Conservation (phyloP, 2,888 invertebrate species). For the Cerastis rubricosa region DNA sequence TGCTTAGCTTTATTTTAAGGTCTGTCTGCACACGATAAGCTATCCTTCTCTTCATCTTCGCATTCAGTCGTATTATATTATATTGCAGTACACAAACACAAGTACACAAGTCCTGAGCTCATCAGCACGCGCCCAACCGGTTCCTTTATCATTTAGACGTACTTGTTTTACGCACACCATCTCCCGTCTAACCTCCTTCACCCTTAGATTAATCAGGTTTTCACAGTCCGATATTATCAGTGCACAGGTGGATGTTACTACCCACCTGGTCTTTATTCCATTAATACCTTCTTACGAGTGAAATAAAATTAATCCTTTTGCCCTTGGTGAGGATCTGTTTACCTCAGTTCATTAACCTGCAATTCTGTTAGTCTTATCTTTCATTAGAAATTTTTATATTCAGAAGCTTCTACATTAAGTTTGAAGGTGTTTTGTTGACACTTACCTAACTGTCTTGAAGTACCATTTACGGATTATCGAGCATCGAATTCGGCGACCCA, state of each 20-base stretch:
- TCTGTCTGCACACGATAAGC: slow-evolving; percentile 7
- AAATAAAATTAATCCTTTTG: background rate
- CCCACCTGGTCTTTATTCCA: slow-evolving; percentile 16
- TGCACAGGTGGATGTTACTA: slow-evolving; percentile 24
- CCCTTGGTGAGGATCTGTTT: background rate
- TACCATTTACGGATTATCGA: slow-evolving; percentile 76
- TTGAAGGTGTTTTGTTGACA: slow-evolving; percentile 57
- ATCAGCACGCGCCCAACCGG: slow-evolving; percentile 62
- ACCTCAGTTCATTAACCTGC: slow-evolving; percentile 34
- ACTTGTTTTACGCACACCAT: slow-evolving; percentile 47
- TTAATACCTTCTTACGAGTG: background rate
- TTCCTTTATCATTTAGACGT: slow-evolving; percentile 53
- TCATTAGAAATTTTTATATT: slow-evolving; percentile 31
- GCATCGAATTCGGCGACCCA: slow-evolving; percentile 77
- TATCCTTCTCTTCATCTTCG: slow-evolving; percentile 21
- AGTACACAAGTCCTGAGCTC: slow-evolving; percentile 45
- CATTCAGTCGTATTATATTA: slow-evolving; percentile 34
- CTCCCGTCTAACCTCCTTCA: slow-evolving; percentile 47
- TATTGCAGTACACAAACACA: slow-evolving; percentile 39
- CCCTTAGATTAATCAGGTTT: slow-evolving; percentile 55
- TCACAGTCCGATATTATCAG: slow-evolving; percentile 35
- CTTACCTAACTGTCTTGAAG: slow-evolving; percentile 66
- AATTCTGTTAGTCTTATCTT: background rate
- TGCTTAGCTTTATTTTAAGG: slow-evolving; percentile 8
- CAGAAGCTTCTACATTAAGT: slow-evolving; percentile 32